Conservation (phyloP, 1,140 invertebrate species). For the Brachionus koreanus region DNA sequence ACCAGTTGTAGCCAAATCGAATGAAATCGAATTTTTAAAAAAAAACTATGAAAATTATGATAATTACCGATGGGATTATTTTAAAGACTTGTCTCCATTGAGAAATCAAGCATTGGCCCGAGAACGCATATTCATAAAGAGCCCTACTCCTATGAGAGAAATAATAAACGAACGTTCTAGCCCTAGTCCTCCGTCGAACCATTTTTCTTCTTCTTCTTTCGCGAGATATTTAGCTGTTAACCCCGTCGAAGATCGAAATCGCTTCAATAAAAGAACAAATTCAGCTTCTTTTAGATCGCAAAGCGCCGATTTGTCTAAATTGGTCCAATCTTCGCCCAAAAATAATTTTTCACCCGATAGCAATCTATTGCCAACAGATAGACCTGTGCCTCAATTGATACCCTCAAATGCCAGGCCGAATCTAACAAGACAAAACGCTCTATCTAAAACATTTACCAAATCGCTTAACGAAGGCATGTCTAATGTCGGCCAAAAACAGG, state of each 20-base stretch:
- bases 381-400: neutral
- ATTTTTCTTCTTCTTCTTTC: constrained; percentile 27
- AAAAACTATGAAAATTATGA: constrained; percentile 33
- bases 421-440: constrained; percentile 20
- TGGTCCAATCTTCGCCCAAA: neutral
- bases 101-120: neutral
- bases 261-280: constrained; percentile 11
- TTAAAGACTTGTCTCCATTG: constrained; percentile 9
- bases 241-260: neutral
- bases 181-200: neutral
- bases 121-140: constrained; percentile 27
- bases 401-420: neutral
- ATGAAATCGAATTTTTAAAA: constrained; percentile 26
- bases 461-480: neutral
- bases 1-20: neutral
- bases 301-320: constrained; percentile 23
- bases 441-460: constrained; percentile 10
- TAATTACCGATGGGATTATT: neutral
- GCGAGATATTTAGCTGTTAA: neutral
- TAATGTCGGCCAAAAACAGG: neutral
- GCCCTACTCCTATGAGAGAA: constrained; percentile 40
- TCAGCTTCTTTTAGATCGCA: constrained; percentile 13
- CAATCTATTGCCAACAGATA: neutral
- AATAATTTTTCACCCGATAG: neutral
- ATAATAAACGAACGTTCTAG: neutral